Conservation (phyloP, 2,797 vertebrate species). For the Pipistrellus pygmaeus region DNA sequence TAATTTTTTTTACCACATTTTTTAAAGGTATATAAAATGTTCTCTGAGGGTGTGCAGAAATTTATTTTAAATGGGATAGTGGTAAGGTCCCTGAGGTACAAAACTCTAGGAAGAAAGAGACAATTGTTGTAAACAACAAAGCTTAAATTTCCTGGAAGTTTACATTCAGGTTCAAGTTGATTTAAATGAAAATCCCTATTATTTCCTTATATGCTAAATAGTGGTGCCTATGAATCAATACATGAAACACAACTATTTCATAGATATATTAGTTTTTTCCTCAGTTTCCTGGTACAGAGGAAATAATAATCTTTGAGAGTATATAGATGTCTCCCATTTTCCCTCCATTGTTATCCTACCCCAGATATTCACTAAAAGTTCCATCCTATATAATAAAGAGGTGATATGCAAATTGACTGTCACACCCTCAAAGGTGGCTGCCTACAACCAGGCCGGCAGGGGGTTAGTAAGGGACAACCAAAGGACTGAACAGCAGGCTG, state of each 20-base stretch:
- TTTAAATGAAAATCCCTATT: conserved; percentile 23
- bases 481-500: no score
- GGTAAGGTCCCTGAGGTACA: background rate
- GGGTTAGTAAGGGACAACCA: no score
- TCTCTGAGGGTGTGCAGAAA: background rate
- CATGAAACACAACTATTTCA: background rate
- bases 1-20: background rate
- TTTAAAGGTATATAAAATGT: background rate
- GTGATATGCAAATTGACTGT: no score
- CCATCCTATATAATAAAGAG: background rate
- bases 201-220: conserved; percentile 21
- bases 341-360: no score
- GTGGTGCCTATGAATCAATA: background rate
- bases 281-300: background rate
- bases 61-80: background rate
- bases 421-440: no score
- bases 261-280: background rate
- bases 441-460: no score
- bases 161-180: conserved; percentile 10
- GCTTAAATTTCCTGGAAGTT: conserved; percentile 29
- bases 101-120: background rate
- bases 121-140: background rate
- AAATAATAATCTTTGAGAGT: no score
- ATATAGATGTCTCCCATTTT: no score
- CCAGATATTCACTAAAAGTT: no score